Conservation (phyloP, 2,888 invertebrate genomes). For the Macroteleia sp. region DNA sequence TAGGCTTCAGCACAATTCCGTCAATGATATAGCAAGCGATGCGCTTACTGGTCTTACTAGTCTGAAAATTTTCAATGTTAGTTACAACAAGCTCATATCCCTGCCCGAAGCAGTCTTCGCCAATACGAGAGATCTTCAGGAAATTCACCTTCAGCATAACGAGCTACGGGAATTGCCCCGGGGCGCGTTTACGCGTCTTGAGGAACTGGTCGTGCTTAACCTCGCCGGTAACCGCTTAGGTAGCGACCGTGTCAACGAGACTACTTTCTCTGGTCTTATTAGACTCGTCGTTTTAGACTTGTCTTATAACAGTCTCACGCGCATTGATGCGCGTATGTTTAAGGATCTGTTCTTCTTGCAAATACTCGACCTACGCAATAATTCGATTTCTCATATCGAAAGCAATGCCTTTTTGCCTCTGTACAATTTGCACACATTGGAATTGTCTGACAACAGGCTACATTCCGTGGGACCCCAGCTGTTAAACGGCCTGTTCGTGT, state of each 20-base stretch:
- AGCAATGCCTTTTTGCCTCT: slow-evolving; percentile 94
- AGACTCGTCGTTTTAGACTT: slow-evolving; percentile 93
- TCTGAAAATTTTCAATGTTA: slow-evolving; percentile 92
- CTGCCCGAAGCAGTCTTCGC: slow-evolving; percentile 93
- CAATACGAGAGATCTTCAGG: slow-evolving; percentile 91
- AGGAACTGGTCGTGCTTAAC: slow-evolving; percentile 93
- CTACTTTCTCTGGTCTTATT: slow-evolving; percentile 93
- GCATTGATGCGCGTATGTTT: slow-evolving; percentile 93
- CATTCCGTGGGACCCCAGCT: slow-evolving; percentile 92
- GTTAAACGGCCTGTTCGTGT: slow-evolving; percentile 92
- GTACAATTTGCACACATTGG: slow-evolving; percentile 94
- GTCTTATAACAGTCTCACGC: slow-evolving; percentile 93
- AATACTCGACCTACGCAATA: slow-evolving; percentile 93
- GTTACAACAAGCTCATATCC: slow-evolving; percentile 92
- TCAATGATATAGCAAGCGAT: slow-evolving; percentile 91
- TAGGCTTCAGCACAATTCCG: slow-evolving; percentile 92
- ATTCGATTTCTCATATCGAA: slow-evolving; percentile 94
- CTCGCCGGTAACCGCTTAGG: slow-evolving; percentile 93
- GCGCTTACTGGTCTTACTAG: slow-evolving; percentile 91
- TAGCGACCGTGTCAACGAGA: slow-evolving; percentile 92
- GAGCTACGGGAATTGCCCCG: slow-evolving; percentile 92
- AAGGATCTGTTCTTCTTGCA: slow-evolving; percentile 94
- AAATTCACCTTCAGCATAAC: slow-evolving; percentile 93
- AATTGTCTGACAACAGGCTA: slow-evolving; percentile 93
- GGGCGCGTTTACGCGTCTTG: slow-evolving; percentile 92